These are phyloP conservation scores for Neolamprologus fasciatus DNA, from an alignment of 2,113 vertebrate genomes.

Conservation along the genomic window DNA sequence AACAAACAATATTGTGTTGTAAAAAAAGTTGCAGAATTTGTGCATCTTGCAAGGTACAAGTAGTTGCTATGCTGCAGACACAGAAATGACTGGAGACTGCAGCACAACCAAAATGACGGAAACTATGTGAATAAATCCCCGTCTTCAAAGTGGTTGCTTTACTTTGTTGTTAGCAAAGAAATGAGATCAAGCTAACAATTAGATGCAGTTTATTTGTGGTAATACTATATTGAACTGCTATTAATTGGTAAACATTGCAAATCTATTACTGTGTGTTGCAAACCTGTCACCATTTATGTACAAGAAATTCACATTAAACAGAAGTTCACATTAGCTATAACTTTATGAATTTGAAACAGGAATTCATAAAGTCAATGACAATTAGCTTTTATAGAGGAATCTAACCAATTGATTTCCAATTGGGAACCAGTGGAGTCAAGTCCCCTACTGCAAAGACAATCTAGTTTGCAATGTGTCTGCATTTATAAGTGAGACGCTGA, in stretches of 20 bases:
- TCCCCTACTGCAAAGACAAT: neutral
- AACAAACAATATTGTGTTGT: neutral
- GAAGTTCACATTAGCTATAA: neutral
- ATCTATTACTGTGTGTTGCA: neutral
- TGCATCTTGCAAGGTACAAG: neutral
- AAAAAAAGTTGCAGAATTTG: neutral
- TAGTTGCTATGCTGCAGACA: neutral
- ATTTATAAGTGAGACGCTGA: rapidly evolving
- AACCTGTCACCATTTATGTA: rapidly evolving
- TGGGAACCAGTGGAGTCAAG: neutral
- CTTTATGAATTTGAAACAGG: neutral
- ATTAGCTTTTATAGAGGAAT: neutral
- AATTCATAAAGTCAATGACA: neutral
- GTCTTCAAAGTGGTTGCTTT: neutral
- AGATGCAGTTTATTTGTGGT: neutral
- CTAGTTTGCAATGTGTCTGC: neutral
- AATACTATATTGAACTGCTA: neutral
- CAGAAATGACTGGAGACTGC: neutral
- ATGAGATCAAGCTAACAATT: neutral
- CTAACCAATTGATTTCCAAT: neutral
- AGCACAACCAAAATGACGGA: neutral
- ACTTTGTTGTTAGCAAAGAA: neutral
- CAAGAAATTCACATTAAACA: neutral
- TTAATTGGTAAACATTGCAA: neutral
- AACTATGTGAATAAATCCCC: neutral